Conservation (phyloP, 2,888 invertebrate genomes). For the Trichopria drosophilae region DNA sequence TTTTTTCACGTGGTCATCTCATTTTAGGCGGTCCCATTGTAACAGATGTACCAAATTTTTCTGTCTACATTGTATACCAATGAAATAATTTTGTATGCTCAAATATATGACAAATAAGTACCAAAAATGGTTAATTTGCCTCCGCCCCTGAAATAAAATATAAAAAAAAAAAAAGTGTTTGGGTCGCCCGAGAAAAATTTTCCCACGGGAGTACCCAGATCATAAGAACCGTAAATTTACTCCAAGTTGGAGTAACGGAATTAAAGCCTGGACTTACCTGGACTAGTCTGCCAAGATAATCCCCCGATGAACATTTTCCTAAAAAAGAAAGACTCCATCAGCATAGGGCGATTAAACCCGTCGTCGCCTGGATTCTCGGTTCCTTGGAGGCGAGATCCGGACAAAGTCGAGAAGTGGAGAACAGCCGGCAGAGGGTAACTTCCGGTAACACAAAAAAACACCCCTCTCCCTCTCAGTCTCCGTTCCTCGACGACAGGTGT, state of each 20-base stretch:
- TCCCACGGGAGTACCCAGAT: no score
- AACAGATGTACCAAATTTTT: no score
- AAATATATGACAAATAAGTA: no score
- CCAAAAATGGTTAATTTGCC: no score
- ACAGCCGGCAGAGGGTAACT: conserved; percentile 46
- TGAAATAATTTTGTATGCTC: no score
- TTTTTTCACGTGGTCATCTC: no score
- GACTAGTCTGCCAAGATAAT: conserved; percentile 99
- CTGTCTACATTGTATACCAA: no score
- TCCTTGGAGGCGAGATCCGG: conserved; percentile 41
- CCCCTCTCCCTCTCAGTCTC: conserved; percentile 39
- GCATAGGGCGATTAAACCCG: conserved; percentile 42
- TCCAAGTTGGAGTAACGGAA: not conserved
- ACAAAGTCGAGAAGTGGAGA: conserved; percentile 43
- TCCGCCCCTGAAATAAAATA: no score
- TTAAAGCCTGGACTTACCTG: conserved; percentile 71
- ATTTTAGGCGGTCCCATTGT: no score
- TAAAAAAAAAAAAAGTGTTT: no score
- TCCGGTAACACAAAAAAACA: conserved; percentile 40
- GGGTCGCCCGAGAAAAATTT: no score
- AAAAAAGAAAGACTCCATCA: conserved; percentile 68
- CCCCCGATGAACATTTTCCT: conserved; percentile 99
- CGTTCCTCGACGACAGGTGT: conserved; percentile 48
- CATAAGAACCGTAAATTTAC: not conserved
- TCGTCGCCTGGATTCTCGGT: conserved; percentile 51